Conservation (phyloP, 2,888 invertebrate species). For the Eristalinus sepulchralis region DNA sequence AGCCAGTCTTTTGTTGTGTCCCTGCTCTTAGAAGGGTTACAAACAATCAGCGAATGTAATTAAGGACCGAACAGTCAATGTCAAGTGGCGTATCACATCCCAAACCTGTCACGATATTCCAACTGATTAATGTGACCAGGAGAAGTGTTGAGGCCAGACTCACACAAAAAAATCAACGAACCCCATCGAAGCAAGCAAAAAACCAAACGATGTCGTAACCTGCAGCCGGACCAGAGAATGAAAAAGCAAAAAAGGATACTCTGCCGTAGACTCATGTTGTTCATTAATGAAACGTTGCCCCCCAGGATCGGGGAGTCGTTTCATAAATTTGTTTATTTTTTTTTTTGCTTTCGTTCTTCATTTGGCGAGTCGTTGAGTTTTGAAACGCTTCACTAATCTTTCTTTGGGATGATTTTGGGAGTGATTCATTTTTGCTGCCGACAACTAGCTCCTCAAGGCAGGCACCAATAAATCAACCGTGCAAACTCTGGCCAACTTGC, state of each 20-base stretch:
- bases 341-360: not conserved
- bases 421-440: not conserved
- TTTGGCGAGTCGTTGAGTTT: constrained; percentile 12
- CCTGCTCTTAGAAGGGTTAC: no score
- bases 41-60: not conserved
- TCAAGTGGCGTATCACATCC: not conserved
- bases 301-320: not conserved
- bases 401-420: constrained; percentile 1
- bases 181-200: not conserved
- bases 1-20: no score
- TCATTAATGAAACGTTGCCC: constrained; percentile 23
- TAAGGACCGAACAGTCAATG: not conserved
- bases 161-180: not conserved
- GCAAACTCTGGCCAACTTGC: constrained; percentile 4
- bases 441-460: not conserved
- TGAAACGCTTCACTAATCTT: constrained; percentile 31
- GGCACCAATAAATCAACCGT: constrained; percentile 24
- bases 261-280: constrained; percentile 3
- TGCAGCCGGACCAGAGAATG: not conserved
- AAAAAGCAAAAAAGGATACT: not conserved
- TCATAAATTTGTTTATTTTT: constrained; percentile 15
- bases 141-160: not conserved
- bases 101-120: not conserved
- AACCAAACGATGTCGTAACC: not conserved
- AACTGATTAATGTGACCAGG: not conserved